Evolutionary conservation across 2,888 invertebrate genomes (phyloP).

Genomic region (Chymomyza caudatula): DNA sequence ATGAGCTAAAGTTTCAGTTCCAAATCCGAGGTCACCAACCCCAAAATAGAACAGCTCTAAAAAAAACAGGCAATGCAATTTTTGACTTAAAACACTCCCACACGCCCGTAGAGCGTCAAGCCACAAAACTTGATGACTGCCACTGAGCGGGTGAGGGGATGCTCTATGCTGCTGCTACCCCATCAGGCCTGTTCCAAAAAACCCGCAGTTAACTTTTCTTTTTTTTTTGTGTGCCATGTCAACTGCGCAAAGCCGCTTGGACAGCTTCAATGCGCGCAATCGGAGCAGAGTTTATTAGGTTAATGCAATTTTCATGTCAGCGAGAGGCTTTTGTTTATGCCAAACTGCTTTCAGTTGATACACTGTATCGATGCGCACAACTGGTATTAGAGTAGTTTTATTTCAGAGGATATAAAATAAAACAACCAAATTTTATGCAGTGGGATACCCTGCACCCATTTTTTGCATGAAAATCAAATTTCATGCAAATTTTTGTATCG

Average conservation of each 20-base stretch:
- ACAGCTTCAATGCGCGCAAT: slow-evolving; percentile 26
- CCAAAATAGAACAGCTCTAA: too few species aligned
- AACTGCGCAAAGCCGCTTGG: slow-evolving; percentile 25
- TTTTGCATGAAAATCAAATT: too few species aligned
- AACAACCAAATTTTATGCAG: background rate
- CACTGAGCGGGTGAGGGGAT: background rate
- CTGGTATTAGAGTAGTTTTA: background rate
- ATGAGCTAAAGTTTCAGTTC: background rate
- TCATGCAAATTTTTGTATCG: too few species aligned
- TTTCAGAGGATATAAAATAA: background rate
- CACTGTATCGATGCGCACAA: slow-evolving; percentile 22
- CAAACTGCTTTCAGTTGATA: background rate
- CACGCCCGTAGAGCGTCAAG: background rate
- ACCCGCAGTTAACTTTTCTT: background rate
- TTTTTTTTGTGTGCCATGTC: background rate
- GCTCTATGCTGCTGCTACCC: background rate
- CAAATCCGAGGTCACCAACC: background rate
- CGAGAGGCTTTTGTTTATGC: slow-evolving; percentile 11
- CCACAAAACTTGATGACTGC: background rate
- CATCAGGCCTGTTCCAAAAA: background rate
- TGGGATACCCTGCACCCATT: too few species aligned
- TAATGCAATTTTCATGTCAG: slow-evolving; percentile 57
- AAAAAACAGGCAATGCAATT: too few species aligned
- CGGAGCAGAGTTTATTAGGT: slow-evolving; percentile 42
- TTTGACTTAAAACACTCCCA: background rate